Percentiles rank a stretch among this genome's conserved stretches.
These are phyloP conservation scores for Bombus haemorrhoidalis DNA, from an alignment of 1,140 invertebrate species.

Conservation along the genomic window DNA sequence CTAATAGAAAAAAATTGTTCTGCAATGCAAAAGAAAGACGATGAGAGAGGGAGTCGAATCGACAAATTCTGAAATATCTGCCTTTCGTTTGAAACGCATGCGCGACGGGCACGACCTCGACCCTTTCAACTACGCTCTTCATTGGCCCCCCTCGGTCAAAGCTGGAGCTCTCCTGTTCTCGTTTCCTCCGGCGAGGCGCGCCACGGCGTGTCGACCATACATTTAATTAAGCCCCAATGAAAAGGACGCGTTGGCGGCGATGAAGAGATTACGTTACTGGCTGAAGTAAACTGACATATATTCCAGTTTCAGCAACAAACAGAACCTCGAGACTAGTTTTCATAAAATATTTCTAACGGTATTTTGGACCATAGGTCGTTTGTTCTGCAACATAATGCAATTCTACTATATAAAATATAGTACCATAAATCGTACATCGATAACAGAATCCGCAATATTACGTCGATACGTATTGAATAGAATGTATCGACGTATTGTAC, in stretches of 20 bases:
- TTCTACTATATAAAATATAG: too few species aligned
- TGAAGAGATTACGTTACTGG: constrained; percentile 64
- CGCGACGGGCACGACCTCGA: constrained; percentile 60
- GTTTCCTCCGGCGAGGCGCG: constrained; percentile 54
- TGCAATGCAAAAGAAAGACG: neutral
- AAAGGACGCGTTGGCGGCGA: constrained; percentile 70
- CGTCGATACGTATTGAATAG: too few species aligned
- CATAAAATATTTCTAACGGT: neutral
- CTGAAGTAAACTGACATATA: constrained; percentile 53
- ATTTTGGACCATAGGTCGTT: too few species aligned
- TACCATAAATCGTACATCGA: too few species aligned
- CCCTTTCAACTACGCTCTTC: constrained; percentile 63
- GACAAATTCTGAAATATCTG: constrained; percentile 56
- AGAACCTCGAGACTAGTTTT: neutral
- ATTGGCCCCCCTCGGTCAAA: constrained; percentile 56
- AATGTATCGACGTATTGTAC: too few species aligned
- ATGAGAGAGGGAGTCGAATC: constrained; percentile 11
- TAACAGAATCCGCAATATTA: too few species aligned
- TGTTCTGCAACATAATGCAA: too few species aligned
- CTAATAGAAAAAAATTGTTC: neutral
- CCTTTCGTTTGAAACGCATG: constrained; percentile 43
- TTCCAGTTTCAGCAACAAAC: constrained; percentile 38
- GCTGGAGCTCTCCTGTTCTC: constrained; percentile 53
- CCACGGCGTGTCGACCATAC: constrained; percentile 56
- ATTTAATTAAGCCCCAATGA: constrained; percentile 77